phyloP scores from a whole-genome alignment of 2,113 vertebrate genomes.

The Vicugna pacos region DNA sequence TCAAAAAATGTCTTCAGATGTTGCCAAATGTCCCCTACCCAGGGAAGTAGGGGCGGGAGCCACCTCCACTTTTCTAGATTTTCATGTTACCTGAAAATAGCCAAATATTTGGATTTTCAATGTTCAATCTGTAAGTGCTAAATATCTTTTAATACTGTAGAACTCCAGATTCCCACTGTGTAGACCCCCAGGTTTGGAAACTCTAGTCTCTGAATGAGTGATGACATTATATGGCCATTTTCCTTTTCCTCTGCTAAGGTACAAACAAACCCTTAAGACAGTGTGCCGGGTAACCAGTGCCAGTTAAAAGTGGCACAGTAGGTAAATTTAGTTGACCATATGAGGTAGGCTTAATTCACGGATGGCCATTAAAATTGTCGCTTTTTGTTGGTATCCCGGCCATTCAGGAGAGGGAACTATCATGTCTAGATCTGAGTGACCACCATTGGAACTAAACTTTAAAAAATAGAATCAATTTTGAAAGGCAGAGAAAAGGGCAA shows the following conservation, averaged over 20 bases:
- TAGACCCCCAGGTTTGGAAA: background rate
- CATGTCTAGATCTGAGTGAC: background rate
- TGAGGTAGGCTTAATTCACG: background rate
- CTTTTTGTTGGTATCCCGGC: background rate
- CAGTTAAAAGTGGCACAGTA: background rate
- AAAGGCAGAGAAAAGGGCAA: background rate
- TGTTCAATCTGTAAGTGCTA: background rate
- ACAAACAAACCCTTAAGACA: background rate
- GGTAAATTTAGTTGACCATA: background rate
- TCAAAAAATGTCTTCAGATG: background rate
- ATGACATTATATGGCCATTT: background rate
- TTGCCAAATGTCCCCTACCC: background rate
- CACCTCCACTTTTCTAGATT: background rate
- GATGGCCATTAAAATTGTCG: background rate
- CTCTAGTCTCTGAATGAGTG: background rate
- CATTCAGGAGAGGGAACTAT: background rate
- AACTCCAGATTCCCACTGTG: background rate
- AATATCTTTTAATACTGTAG: background rate
- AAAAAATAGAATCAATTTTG: background rate
- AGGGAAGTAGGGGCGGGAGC: background rate
- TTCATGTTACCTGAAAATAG: background rate
- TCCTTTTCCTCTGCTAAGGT: slow-evolving; percentile 9
- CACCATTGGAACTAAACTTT: background rate
- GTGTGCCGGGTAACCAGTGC: background rate
- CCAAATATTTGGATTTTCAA: background rate